A percentile compares a stretch with the other conserved stretches of the same genome.
Evolutionary conservation across 2,113 vertebrate genomes (phyloP).

Genomic region (Riparia riparia): DNA sequence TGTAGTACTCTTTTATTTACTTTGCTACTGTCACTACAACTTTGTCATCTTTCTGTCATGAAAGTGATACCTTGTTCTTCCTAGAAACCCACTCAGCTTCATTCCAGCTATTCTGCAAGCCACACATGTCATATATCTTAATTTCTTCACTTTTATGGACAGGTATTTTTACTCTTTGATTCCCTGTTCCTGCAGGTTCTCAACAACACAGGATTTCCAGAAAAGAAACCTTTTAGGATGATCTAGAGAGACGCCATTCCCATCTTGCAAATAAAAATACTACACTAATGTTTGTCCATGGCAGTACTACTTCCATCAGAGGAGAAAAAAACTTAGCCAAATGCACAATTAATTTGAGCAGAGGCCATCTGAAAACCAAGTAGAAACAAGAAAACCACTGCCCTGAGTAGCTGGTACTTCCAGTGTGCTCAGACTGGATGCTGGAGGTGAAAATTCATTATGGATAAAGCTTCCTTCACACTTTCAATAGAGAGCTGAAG

Average conservation of each 20-base stretch:
- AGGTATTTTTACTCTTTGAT: background rate
- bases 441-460: background rate
- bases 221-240: background rate
- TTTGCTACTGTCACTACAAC: background rate
- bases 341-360: background rate
- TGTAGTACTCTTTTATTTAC: background rate
- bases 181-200: background rate
- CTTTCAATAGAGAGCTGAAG: background rate
- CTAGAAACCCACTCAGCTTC: background rate
- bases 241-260: background rate
- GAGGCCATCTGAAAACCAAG: background rate
- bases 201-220: background rate
- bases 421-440: background rate
- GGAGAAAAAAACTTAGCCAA: background rate
- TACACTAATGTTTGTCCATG: background rate
- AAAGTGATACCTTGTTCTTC: background rate
- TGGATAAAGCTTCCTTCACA: background rate
- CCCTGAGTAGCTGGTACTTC: background rate
- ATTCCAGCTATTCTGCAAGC: background rate
- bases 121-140: fast-evolving
- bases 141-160: background rate
- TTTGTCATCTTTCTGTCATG: background rate
- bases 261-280: background rate
- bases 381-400: background rate
- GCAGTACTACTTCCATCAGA: background rate